Conservation (phyloP, 1,140 invertebrate genomes). For the Nasonia longicornis region DNA sequence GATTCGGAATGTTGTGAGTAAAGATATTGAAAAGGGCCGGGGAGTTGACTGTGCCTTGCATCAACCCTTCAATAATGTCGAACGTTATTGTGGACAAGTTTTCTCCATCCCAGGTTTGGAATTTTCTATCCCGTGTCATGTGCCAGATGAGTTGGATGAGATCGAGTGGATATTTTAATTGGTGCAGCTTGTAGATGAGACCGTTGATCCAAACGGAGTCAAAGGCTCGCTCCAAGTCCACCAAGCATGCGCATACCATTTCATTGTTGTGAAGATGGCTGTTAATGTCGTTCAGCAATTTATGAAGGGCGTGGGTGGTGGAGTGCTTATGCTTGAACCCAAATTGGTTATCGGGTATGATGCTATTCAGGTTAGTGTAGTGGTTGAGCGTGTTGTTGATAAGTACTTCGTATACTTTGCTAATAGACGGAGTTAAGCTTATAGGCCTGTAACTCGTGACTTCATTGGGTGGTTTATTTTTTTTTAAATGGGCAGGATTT, state of each 20-base stretch:
- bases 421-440: conserved; percentile 54
- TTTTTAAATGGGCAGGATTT: neutral
- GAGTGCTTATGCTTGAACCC: conserved; percentile 46
- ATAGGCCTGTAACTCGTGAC: conserved; percentile 52
- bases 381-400: conserved; percentile 17
- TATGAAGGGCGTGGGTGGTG: conserved; percentile 42
- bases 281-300: conserved; percentile 19
- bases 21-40: conserved; percentile 25
- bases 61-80: conserved; percentile 3
- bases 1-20: neutral
- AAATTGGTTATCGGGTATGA: conserved; percentile 49
- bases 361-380: conserved; percentile 42
- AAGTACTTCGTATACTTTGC: conserved; percentile 51
- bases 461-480: conserved; percentile 19
- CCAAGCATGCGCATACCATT: neutral
- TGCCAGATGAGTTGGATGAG: conserved; percentile 9
- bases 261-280: neutral
- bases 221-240: neutral
- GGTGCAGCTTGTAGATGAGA: conserved; percentile 29
- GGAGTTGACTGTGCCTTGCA: conserved; percentile 23
- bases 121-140: neutral
- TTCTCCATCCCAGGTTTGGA: neutral
- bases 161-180: conserved; percentile 29
- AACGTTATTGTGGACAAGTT: neutral
- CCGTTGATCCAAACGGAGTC: neutral